These are phyloP conservation scores for Drosophila ananassae DNA, from an alignment of 1,140 invertebrate genomes.

Conservation along the genomic window DNA sequence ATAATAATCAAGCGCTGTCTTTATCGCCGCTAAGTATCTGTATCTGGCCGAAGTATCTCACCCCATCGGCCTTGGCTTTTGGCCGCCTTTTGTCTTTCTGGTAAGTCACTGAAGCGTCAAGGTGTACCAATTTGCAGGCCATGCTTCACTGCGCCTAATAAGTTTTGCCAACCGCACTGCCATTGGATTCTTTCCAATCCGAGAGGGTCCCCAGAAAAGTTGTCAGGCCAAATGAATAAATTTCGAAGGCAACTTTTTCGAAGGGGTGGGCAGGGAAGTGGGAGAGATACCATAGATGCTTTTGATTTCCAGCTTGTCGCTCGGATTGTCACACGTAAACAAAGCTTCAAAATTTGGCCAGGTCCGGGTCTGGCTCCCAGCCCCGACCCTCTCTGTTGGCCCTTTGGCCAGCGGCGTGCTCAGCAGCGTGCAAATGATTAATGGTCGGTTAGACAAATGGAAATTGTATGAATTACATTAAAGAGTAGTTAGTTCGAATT, in stretches of 20 bases:
- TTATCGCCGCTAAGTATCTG: conserved; percentile 78
- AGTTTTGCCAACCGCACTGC: conserved; percentile 68
- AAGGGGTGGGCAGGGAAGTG: no score
- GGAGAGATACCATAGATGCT: conserved; percentile 22
- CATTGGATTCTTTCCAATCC: conserved; percentile 50
- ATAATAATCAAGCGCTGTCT: conserved; percentile 76
- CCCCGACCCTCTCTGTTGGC: conserved; percentile 29
- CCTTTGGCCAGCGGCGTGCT: conserved; percentile 40
- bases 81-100: conserved; percentile 65
- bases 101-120: conserved; percentile 74
- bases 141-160: conserved; percentile 80
- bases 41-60: conserved; percentile 50
- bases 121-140: conserved; percentile 80
- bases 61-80: conserved; percentile 31
- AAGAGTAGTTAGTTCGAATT: conserved; percentile 77
- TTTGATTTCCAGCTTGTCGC: conserved; percentile 78
- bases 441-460: conserved; percentile 78
- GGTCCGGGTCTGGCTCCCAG: not conserved
- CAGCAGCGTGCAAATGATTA: conserved; percentile 79
- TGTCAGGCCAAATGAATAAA: conserved; percentile 75
- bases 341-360: conserved; percentile 74
- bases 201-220: conserved; percentile 34
- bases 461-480: conserved; percentile 82
- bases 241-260: conserved; percentile 46
- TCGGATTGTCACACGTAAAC: conserved; percentile 79